Evolutionary conservation across 2,888 invertebrate genomes (phyloP), one percentile per base, ranked within the genome.

Genomic region (Ctena decussata): DNA sequence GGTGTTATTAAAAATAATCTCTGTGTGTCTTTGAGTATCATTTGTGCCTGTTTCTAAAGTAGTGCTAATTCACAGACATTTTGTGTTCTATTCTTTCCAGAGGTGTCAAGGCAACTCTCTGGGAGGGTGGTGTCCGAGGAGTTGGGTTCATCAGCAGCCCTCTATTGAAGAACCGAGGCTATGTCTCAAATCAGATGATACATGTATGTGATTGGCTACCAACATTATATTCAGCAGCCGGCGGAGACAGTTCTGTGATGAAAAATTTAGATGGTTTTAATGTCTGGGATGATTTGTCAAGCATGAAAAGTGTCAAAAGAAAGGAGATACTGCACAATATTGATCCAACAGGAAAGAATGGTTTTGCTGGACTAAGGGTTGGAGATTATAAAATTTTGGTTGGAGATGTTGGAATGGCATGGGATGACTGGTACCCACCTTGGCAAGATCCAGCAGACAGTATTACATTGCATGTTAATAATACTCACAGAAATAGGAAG

Each of bases 161-260:
- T 0, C 88, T 96, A 6, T 96, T 97, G 18, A 93, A 98, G 60
- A 96, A 96, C 2, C 96, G 96, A 74, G 96, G 96, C 0, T 96
- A 98, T 37, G 97, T 98, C 0, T 97, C 97, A 0, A 96, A 96
- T 0, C 97, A 98, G 93, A 96, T 97, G 80, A 96, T 98, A 95
- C 98, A 98, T 94, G 97, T 98, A 44, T 97, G 97, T 1, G 99
- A 99, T 95, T 98, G 98, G 98, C 95, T 99, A 75, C 99, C 99
- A 0, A 99, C 99, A 0, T 95, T 99, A 0, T 96, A 97, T 85
- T 95, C 96, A 57, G 98, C 97, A 0, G 98, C 98, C 0, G 97
- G 97, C 49, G 94, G 93, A 3, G 85, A 94, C 74, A 79, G 91
- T 3, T 69, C 41, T 12, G 78, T 79, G n/a, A 87, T 94, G 73